Evolutionary conservation across 2,797 vertebrate genomes (phyloP).

Genomic region (Schizopygopsis malacanthus): DNA sequence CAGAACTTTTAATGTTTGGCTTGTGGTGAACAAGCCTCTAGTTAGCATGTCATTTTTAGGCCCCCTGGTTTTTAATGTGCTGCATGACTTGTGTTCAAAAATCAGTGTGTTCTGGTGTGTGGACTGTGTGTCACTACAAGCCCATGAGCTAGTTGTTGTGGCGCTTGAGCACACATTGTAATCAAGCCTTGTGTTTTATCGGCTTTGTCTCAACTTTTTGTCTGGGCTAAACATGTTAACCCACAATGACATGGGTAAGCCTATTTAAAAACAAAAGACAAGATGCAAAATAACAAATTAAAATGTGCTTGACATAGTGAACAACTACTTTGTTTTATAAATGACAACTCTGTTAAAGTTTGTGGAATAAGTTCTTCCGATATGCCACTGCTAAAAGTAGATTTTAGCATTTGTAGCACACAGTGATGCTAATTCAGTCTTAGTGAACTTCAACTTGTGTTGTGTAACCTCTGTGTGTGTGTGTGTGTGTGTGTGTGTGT

Average conservation of each 20-base stretch:
- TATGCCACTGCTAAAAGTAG: not conserved
- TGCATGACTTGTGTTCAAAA: slow-evolving; percentile 68
- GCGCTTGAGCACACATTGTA: slow-evolving; percentile 53
- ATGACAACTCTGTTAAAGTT: not conserved
- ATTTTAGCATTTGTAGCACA: not conserved
- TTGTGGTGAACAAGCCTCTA: slow-evolving; percentile 65
- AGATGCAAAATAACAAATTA: not conserved
- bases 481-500: not conserved
- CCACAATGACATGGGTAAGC: slow-evolving; percentile 31
- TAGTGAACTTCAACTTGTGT: not conserved
- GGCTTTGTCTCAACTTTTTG: slow-evolving; percentile 44
- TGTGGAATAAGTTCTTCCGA: not conserved
- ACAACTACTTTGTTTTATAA: not conserved
- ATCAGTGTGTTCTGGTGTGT: slow-evolving; percentile 8
- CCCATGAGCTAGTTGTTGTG: slow-evolving; percentile 53
- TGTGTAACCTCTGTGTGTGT: too few species aligned
- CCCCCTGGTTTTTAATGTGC: slow-evolving; percentile 70
- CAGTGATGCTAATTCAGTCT: not conserved
- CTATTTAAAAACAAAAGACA: slow-evolving; percentile 24
- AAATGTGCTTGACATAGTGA: not conserved
- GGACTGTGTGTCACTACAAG: not conserved
- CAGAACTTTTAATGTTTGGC: slow-evolving; percentile 7
- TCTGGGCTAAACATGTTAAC: slow-evolving; percentile 49
- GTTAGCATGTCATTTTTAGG: slow-evolving; percentile 79
- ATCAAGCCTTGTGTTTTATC: slow-evolving; percentile 25